Conservation (phyloP, 1,140 invertebrate species). For the Coenobita brevimanus region DNA sequence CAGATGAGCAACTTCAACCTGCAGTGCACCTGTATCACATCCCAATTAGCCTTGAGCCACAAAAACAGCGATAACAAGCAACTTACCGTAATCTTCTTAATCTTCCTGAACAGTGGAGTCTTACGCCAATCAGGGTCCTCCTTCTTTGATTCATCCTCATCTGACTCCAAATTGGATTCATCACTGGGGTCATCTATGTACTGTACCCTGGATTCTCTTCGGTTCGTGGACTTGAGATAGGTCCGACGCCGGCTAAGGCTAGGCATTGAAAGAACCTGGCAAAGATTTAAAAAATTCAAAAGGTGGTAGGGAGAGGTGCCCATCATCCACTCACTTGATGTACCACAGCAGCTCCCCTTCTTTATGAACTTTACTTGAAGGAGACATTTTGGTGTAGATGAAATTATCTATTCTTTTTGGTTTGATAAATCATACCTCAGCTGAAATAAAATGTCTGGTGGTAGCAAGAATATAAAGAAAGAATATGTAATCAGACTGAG, state of each 20-base stretch:
- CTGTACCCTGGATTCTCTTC: background rate
- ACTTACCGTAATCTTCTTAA: conserved; percentile 50
- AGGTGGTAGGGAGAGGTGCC: too few species aligned
- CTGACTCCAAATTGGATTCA: conserved; percentile 6
- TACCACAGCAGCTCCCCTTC: too few species aligned
- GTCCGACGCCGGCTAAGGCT: conserved; percentile 62
- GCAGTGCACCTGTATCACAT: background rate
- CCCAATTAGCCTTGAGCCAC: background rate
- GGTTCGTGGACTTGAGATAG: conserved; percentile 48
- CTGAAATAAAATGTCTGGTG: too few species aligned
- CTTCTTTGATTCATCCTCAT: conserved; percentile 36
- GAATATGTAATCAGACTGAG: too few species aligned
- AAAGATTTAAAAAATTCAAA: too few species aligned
- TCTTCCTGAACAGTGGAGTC: conserved; percentile 69
- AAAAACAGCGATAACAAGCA: background rate
- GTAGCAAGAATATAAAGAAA: too few species aligned
- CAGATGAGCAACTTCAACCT: background rate
- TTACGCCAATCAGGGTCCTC: conserved; percentile 70
- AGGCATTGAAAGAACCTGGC: too few species aligned
- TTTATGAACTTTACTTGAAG: too few species aligned
- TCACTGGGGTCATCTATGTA: background rate
- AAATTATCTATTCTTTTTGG: too few species aligned
- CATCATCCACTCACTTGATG: too few species aligned
- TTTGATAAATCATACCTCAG: too few species aligned
- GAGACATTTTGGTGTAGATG: too few species aligned